Conservation (phyloP, 2,113 vertebrate species). For the Gobiocypris rarus region DNA sequence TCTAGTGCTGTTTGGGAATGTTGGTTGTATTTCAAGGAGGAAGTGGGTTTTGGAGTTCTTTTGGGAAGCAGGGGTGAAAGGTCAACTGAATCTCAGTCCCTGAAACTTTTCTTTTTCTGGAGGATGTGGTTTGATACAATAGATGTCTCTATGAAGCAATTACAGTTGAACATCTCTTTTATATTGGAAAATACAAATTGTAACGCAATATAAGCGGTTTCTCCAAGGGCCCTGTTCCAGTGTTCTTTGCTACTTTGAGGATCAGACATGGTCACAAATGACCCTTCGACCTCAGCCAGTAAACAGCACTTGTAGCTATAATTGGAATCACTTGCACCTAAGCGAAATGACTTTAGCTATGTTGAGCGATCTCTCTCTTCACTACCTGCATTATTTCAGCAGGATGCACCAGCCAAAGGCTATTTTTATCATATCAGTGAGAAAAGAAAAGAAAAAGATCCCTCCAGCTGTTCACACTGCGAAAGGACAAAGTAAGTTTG, state of each 20-base stretch:
- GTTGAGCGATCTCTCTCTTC: constrained; percentile 49
- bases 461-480: not conserved
- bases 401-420: not conserved
- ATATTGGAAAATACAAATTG: too few relatives aligned
- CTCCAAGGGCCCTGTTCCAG: constrained; percentile 21
- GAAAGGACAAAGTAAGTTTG: not conserved
- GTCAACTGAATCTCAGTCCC: constrained; percentile 37
- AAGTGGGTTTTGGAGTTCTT: constrained; percentile 45
- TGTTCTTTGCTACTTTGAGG: constrained; percentile 50
- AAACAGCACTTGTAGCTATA: constrained; percentile 73
- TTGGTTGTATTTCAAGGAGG: constrained; percentile 50
- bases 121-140: not conserved
- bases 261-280: constrained; percentile 68
- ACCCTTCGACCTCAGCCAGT: constrained; percentile 71
- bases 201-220: not conserved
- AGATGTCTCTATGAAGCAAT: not conserved
- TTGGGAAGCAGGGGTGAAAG: constrained; percentile 37
- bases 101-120: constrained; percentile 7
- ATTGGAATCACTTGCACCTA: constrained; percentile 78
- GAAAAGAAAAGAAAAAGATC: not conserved
- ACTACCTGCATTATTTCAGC: constrained; percentile 44
- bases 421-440: constrained; percentile 33
- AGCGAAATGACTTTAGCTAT: constrained; percentile 72
- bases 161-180: not conserved
- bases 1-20: constrained; percentile 40